These are phyloP conservation scores for Hemistola chrysoprasaria DNA, from an alignment of 2,888 invertebrate genomes.

Conservation along the genomic window DNA sequence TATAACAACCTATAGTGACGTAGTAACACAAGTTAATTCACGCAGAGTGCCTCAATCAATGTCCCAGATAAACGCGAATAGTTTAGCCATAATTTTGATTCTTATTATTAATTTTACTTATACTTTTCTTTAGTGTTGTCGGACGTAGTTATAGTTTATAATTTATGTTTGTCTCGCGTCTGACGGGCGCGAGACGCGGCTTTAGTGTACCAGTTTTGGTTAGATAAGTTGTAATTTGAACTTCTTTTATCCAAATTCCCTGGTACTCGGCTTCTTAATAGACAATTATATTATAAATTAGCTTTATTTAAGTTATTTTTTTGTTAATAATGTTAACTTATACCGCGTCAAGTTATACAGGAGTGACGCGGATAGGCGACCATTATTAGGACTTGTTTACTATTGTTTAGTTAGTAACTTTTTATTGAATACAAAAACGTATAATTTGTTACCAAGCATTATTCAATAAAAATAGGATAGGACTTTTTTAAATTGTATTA, in stretches of 20 bases:
- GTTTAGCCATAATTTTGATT: constrained; percentile 77
- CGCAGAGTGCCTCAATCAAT: constrained; percentile 79
- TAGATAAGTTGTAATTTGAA: constrained; percentile 32
- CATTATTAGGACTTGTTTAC: constrained; percentile 70
- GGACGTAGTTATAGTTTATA: constrained; percentile 72
- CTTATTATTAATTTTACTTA: constrained; percentile 62
- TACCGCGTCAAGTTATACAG: constrained; percentile 28
- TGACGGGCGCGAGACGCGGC: constrained; percentile 38
- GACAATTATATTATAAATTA: constrained; percentile 61
- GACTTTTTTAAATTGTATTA: constrained; percentile 80
- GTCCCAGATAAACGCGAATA: constrained; percentile 66
- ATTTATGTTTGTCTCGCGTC: constrained; percentile 54
- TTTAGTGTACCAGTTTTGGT: constrained; percentile 60
- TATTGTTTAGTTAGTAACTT: constrained; percentile 70
- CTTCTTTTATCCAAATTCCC: constrained; percentile 51
- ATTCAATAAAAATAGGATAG: constrained; percentile 79
- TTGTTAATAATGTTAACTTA: constrained; percentile 56
- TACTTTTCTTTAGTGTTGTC: constrained; percentile 62
- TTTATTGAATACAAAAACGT: constrained; percentile 78
- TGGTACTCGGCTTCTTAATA: constrained; percentile 65
- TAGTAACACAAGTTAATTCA: constrained; percentile 69
- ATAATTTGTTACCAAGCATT: constrained; percentile 81
- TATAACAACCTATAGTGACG: constrained; percentile 53
- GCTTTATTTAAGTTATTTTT: constrained; percentile 78
- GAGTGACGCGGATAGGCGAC: constrained; percentile 41